Conservation (phyloP, 2,113 vertebrate genomes). For the Mus pahari region DNA sequence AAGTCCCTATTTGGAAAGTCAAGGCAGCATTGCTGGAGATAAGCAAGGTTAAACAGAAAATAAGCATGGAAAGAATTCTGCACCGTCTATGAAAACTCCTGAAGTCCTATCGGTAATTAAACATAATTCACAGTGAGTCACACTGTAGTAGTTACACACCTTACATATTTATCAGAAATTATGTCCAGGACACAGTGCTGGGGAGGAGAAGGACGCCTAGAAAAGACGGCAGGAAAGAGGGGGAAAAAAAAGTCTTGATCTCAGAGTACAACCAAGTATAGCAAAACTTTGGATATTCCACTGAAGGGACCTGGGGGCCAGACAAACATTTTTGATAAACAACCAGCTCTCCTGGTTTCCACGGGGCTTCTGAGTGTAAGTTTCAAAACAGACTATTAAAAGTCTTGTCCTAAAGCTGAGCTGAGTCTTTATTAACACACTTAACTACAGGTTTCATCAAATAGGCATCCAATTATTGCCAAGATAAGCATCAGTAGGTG, state of each 20-base stretch:
- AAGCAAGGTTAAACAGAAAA: neutral
- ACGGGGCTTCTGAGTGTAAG: neutral
- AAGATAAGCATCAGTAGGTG: constrained; percentile 77
- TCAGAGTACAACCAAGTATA: neutral
- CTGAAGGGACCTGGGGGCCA: no score
- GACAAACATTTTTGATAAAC: neutral
- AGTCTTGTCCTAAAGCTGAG: constrained; percentile 15
- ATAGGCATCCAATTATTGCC: constrained; percentile 72
- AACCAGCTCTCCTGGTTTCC: neutral
- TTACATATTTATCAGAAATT: constrained; percentile 9
- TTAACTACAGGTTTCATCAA: constrained; percentile 72
- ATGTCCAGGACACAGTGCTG: neutral
- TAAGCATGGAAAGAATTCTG: neutral
- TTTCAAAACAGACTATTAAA: neutral
- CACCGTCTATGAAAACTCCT: neutral
- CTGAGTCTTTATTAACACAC: constrained; percentile 54
- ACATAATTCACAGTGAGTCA: constrained; percentile 8
- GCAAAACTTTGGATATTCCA: neutral
- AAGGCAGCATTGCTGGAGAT: neutral
- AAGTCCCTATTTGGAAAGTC: neutral
- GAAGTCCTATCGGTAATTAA: neutral
- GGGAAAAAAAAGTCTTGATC: neutral
- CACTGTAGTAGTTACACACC: neutral
- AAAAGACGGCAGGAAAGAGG: neutral
- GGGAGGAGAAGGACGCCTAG: neutral